phyloP scores from a whole-genome alignment of 1,140 invertebrate genomes.

The Cephus cinctus region DNA sequence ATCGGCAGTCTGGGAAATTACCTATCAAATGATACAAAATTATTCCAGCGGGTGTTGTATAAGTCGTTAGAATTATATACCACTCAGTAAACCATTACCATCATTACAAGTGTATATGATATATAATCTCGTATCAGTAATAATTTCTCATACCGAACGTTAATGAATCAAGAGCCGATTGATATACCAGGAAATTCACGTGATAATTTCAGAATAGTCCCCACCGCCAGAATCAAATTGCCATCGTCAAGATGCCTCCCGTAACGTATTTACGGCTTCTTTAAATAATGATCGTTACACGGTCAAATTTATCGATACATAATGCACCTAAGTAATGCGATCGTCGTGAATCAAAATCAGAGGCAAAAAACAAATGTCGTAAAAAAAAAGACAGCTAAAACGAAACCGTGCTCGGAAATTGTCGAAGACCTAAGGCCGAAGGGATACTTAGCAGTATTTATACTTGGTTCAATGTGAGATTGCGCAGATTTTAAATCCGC shows the following conservation, averaged over 20 bases:
- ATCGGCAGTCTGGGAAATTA: constrained; percentile 34
- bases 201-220: too few relatives aligned
- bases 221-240: too few relatives aligned
- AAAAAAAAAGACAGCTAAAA: constrained; percentile 7
- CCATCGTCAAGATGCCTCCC: constrained; percentile 7
- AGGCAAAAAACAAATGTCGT: constrained; percentile 3
- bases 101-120: too few relatives aligned
- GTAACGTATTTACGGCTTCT: constrained; percentile 24
- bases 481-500: background rate
- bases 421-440: constrained; percentile 4
- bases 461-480: constrained; percentile 6
- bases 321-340: constrained; percentile 28
- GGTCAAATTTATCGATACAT: constrained; percentile 28
- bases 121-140: too few relatives aligned
- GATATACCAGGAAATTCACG: too few relatives aligned
- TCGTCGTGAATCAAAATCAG: constrained; percentile 27
- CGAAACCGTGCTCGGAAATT: background rate
- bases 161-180: too few relatives aligned
- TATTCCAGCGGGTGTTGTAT: too few relatives aligned
- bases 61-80: too few relatives aligned
- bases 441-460: constrained; percentile 8
- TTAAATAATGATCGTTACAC: constrained; percentile 24
- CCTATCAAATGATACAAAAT: constrained; percentile 39
- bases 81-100: too few relatives aligned
- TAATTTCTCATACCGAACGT: too few relatives aligned